These are phyloP conservation scores for Scopus umbretta DNA, from an alignment of 2,113 vertebrate genomes.

Conservation along the genomic window DNA sequence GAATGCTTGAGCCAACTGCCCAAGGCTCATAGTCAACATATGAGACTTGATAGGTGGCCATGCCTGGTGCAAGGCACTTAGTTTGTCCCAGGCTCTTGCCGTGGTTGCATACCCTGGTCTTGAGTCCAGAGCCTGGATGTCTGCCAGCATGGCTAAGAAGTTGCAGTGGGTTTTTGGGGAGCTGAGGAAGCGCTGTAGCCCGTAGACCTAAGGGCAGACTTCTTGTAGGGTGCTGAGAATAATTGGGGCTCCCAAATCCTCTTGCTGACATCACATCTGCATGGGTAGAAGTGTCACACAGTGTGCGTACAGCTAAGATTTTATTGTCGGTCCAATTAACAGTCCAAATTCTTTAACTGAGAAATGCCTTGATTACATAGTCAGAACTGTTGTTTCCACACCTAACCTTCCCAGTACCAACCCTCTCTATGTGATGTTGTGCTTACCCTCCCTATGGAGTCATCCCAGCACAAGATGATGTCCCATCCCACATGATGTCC, in stretches of 20 bases:
- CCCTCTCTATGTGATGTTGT: fast-evolving
- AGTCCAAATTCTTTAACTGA: background rate
- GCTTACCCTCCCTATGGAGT: background rate
- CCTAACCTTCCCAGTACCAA: background rate
- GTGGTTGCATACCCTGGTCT: fast-evolving
- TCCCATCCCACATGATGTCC: fast-evolving
- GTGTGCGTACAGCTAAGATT: background rate
- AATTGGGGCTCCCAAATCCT: background rate
- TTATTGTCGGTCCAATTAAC: background rate
- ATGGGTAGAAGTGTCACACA: background rate
- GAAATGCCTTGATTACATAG: background rate
- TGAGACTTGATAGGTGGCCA: background rate
- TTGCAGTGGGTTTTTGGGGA: fast-evolving
- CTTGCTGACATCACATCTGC: background rate
- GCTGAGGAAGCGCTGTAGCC: background rate
- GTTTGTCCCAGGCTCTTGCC: background rate
- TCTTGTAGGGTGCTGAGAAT: background rate
- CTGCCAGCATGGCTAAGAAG: background rate
- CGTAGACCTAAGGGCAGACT: background rate
- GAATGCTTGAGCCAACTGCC: background rate
- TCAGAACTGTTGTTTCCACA: background rate
- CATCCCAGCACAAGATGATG: background rate
- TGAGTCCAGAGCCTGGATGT: background rate
- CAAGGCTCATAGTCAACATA: background rate
- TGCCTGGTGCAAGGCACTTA: background rate